Percentiles rank a stretch among this genome's conserved stretches.
phyloP scores from a whole-genome alignment of 2,888 invertebrate species.

The Neoscelio sp. region DNA sequence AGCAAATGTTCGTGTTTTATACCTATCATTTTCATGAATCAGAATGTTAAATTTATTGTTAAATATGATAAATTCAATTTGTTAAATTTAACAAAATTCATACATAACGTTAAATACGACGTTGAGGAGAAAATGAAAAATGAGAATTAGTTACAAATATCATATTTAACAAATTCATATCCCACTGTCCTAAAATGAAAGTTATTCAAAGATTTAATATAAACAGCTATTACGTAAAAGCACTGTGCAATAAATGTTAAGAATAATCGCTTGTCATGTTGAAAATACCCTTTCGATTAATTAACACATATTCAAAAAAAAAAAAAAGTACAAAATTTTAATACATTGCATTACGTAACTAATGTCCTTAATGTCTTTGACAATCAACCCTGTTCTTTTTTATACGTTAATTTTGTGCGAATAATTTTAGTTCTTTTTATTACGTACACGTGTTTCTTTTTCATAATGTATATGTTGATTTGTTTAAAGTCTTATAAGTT shows the following conservation, averaged over 20 bases:
- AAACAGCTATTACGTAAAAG: constrained; percentile 23
- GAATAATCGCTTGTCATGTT: constrained; percentile 42
- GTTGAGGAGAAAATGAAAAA: neutral
- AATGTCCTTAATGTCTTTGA: constrained; percentile 9
- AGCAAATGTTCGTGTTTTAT: neutral
- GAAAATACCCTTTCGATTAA: too few relatives aligned
- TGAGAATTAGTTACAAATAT: neutral
- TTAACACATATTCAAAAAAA: too few relatives aligned
- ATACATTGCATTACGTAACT: neutral
- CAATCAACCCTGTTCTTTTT: neutral
- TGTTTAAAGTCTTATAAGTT: neutral
- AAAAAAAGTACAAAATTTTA: constrained; percentile 6
- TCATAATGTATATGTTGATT: constrained; percentile 7
- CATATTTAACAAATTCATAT: neutral
- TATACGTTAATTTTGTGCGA: neutral
- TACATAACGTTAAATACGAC: too few relatives aligned
- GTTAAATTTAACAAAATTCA: too few relatives aligned
- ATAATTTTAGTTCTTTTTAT: constrained; percentile 5
- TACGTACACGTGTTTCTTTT: constrained; percentile 1
- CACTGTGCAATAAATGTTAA: constrained; percentile 48
- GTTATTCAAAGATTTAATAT: constrained; percentile 1
- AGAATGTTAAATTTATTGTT: too few relatives aligned
- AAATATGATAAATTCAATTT: too few relatives aligned
- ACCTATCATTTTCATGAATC: constrained; percentile 4
- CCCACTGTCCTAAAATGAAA: neutral